Conservation (phyloP, 1,140 invertebrate species). For the Rhysida immarginata region DNA sequence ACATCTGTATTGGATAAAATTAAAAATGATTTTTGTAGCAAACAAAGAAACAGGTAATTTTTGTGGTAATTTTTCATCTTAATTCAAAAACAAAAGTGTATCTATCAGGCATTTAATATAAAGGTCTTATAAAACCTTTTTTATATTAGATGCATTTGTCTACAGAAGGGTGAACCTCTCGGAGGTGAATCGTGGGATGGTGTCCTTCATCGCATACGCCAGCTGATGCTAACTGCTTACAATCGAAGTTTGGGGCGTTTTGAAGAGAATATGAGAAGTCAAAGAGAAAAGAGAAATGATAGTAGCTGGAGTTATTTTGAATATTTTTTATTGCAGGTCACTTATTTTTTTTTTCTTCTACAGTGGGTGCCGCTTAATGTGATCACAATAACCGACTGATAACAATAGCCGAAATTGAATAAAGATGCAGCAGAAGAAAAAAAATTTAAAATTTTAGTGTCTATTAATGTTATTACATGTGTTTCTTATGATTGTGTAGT, state of each 20-base stretch:
- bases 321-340: slow-evolving; percentile 81
- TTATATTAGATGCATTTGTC: background rate
- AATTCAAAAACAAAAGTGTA: background rate
- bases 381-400: too few species aligned
- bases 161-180: slow-evolving; percentile 63
- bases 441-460: too few species aligned
- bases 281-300: slow-evolving; percentile 78
- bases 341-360: too few species aligned
- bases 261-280: slow-evolving; percentile 77
- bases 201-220: slow-evolving; percentile 61
- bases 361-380: too few species aligned
- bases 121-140: background rate
- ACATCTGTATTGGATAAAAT: slow-evolving; percentile 91
- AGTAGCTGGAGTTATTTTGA: slow-evolving; percentile 82
- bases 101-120: background rate
- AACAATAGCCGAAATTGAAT: too few species aligned
- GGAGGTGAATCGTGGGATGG: slow-evolving; percentile 77
- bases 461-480: too few species aligned
- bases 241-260: slow-evolving; percentile 53
- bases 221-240: slow-evolving; percentile 71
- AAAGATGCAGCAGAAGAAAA: too few species aligned
- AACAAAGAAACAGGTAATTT: slow-evolving; percentile 57
- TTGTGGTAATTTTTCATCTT: slow-evolving; percentile 7
- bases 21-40: slow-evolving; percentile 77
- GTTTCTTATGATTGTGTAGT: too few species aligned